A percentile compares a stretch with the other conserved stretches of the same genome.
Evolutionary conservation across 2,113 vertebrate species (phyloP).

Genomic region (Mellivora capensis): DNA sequence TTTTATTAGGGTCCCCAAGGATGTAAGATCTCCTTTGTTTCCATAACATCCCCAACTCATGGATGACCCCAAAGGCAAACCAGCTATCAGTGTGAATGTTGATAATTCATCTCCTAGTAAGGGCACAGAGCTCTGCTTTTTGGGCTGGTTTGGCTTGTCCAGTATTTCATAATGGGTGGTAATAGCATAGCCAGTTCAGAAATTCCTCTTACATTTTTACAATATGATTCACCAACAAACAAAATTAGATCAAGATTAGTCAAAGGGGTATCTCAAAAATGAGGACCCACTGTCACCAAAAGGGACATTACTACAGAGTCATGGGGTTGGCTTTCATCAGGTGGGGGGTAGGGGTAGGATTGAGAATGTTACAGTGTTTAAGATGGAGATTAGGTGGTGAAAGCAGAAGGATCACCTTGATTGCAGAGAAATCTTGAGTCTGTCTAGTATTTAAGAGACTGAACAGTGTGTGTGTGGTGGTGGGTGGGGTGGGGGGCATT

Average conservation of each 20-base stretch:
- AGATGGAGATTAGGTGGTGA: background rate
- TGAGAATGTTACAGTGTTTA: background rate
- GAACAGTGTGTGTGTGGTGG: background rate
- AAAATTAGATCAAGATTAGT: background rate
- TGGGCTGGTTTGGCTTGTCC: background rate
- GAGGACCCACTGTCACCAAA: background rate
- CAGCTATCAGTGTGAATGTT: background rate
- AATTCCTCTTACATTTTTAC: background rate
- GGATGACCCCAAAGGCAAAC: background rate
- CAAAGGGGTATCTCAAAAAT: background rate
- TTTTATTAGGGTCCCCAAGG: background rate
- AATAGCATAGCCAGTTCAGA: background rate
- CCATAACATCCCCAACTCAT: background rate
- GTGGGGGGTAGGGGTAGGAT: background rate
- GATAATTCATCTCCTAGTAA: background rate
- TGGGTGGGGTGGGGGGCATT: accelerated
- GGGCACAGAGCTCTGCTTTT: background rate
- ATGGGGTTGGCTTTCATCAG: background rate
- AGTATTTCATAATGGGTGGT: background rate
- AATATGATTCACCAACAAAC: background rate
- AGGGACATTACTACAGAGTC: background rate
- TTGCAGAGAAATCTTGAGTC: background rate
- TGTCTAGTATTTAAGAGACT: background rate
- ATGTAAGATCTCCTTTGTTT: background rate
- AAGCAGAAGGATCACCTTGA: background rate